Evolutionary conservation across 2,113 vertebrate genomes (phyloP).

Genomic region (Ciconia stormi): DNA sequence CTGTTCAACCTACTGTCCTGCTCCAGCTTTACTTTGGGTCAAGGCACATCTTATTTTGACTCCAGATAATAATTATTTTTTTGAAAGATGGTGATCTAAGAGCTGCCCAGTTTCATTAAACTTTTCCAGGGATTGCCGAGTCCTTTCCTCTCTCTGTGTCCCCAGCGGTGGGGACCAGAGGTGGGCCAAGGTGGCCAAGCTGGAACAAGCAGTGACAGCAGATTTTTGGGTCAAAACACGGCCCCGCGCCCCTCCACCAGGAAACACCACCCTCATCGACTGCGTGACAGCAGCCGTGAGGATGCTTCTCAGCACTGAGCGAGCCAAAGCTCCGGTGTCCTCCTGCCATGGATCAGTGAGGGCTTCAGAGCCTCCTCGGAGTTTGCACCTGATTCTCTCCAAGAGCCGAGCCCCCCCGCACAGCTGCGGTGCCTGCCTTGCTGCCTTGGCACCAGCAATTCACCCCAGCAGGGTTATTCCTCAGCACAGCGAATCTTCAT

Average conservation of each 20-base stretch:
- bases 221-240: background rate
- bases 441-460: background rate
- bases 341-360: background rate
- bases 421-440: background rate
- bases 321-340: background rate
- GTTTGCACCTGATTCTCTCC: background rate
- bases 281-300: fast-evolving
- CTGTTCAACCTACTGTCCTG: background rate
- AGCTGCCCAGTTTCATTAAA: background rate
- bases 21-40: background rate
- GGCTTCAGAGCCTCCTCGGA: background rate
- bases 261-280: background rate
- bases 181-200: background rate
- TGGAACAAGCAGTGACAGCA: background rate
- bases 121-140: background rate
- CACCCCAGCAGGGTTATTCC: background rate
- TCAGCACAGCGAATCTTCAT: fast-evolving
- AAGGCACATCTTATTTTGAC: background rate
- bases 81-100: background rate
- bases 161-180: background rate
- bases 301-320: background rate
- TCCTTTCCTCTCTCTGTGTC: background rate
- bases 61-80: background rate
- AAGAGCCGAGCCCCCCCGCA: fast-evolving
- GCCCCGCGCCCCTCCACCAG: background rate